Base-by-base conservation (phyloP, 2,797 vertebrate species). In the Lagodon rhomboides region DNA sequence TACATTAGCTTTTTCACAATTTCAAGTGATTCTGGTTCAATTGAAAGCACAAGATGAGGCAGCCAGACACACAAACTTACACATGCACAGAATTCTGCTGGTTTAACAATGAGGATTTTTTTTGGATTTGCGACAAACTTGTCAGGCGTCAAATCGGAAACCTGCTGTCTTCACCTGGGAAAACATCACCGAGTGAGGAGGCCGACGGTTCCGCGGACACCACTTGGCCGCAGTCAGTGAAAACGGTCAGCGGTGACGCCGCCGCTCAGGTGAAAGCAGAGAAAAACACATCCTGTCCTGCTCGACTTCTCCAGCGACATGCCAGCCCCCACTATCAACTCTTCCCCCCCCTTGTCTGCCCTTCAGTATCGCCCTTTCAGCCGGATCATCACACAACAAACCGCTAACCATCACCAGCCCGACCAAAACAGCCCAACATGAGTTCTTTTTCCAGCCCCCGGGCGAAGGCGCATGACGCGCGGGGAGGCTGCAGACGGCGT, bases 311-410 rank as follows among this genome's bases (percentile, higher is more conserved):
- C 71, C 44, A 1, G 4, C 41, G 55, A 58, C 25, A 65, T 16
- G 27, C 47, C 69, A 64, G 53, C 27, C 3, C 23, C 78, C n/a
- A 16, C 77, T 78, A 79, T 44, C 74, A 87, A 87, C 90, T 85
- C 75, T 80, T 49, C 8, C 3, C 34, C 34, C 58, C 61, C 43
- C n/a, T n/a, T 34, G 79, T 85, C 82, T 93, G 93, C 87, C 92
- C 93, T 93, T 92, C 87, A 91, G 43, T 44, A 44, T 89, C 85
- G 87, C 87, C 91, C 90, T 91, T 85, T 78, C 70, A 27, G 82
- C 68, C 65, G 77, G 47, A 69, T 66, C 70, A 49, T 25, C 84
- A 70, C 55, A 77, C 47, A 75, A 64, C 46, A 65, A 27, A 67
- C 74, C 16, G 81, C 79, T 34, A 41, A 34, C 62, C 83, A 66